Base-by-base conservation (phyloP, 1,140 invertebrate genomes). In the Hypothenemus hampei region DNA sequence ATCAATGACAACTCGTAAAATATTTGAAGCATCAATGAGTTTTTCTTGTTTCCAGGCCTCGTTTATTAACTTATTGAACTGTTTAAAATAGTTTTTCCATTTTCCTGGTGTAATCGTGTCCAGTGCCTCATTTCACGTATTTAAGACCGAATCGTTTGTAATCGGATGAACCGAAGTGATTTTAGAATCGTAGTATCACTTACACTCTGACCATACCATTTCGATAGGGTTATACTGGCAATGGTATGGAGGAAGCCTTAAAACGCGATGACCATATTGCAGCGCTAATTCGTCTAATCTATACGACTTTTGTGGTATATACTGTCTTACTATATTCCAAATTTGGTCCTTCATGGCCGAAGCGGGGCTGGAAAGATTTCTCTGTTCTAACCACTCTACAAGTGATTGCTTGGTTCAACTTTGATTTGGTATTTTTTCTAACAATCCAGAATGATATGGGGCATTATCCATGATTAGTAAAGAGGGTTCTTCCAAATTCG, bases 231-330 rank as follows among this genome's bases (percentile, higher is more conserved):
- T 47, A 20, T 10, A 47, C n/a, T 31, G 18, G 23, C n/a, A 35
- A 23, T 47, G 45, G 18, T 47, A 47, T 7, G 45, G 45, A 6
- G 45, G 29, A 47, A 47, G 45, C 16, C 45, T 47, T 16, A 37
- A 18, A 41, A 47, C 45, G 6, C 23, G 23, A 47, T 41, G 29
- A 47, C 23, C 23, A 35, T 31, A 19, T 47, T 26, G 45, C 16
- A 35, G 11, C 16, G 7, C 45, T 31, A 47, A 13, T 47, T 47
- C 13, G 8, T 47, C 4, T 7, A 47, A 13, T 47, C 13, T 36
- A 36, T 36, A 36, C 15, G 13, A 8, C 15, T 36, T 36, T 11
- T 16, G 4, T 36, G 15, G 8, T 11, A 5, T 6, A 36, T 36
- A 36, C 15, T 11, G 6, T 36, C 4, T 16, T 8, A 15, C 8